Percentiles rank a stretch among this genome's conserved stretches.
These are phyloP conservation scores for Notothenia coriiceps DNA, from an alignment of 2,113 vertebrate species.

Conservation along the genomic window DNA sequence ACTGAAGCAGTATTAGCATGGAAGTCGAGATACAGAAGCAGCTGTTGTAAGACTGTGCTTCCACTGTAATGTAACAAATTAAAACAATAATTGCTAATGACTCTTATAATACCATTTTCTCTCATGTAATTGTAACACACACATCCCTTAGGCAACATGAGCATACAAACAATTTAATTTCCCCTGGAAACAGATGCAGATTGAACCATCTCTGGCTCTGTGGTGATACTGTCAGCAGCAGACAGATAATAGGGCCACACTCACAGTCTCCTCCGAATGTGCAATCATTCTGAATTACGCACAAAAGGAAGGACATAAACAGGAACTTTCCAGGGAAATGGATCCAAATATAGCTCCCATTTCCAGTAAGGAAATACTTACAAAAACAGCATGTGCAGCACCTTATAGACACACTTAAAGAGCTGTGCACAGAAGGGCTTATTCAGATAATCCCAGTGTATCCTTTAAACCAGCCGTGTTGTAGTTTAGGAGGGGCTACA, in stretches of 20 bases:
- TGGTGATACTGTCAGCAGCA: constrained; percentile 29
- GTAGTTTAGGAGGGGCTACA: background rate
- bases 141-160: constrained; percentile 18
- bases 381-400: constrained; percentile 13
- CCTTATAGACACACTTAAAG: background rate
- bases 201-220: constrained; percentile 5
- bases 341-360: constrained; percentile 55
- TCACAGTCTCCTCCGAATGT: constrained; percentile 53
- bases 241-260: constrained; percentile 47
- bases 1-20: background rate
- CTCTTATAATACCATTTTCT: background rate
- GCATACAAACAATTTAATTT: constrained; percentile 22
- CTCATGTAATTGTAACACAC: background rate
- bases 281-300: constrained; percentile 56
- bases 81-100: background rate
- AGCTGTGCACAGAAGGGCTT: background rate
- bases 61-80: background rate
- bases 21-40: background rate
- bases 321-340: constrained; percentile 54
- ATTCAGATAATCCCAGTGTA: background rate
- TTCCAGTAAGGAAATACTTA: constrained; percentile 52
- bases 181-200: constrained; percentile 23
- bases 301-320: constrained; percentile 43
- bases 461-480: background rate
- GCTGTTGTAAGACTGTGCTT: background rate